These are phyloP conservation scores for Thamnophis sirtalis DNA, from an alignment of 2,113 vertebrate species.

Conservation along the genomic window DNA sequence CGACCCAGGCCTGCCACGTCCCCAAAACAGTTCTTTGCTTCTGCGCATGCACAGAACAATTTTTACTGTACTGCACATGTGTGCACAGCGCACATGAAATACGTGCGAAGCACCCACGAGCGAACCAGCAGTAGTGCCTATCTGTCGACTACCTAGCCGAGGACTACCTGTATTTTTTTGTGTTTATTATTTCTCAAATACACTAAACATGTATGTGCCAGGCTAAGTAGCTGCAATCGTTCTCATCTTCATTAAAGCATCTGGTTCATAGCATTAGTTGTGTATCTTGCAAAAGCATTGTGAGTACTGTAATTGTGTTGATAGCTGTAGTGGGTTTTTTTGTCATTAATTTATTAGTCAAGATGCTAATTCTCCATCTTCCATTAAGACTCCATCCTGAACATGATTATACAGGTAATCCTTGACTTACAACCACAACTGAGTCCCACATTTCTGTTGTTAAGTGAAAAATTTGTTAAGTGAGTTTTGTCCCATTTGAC, in stretches of 20 bases:
- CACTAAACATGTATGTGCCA: not conserved
- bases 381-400: not conserved
- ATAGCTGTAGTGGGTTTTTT: not conserved
- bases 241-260: not conserved
- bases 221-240: not conserved
- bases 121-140: no score
- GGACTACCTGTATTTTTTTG: not conserved
- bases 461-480: no score
- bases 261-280: not conserved
- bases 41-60: no score
- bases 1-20: no score
- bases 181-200: not conserved
- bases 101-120: no score
- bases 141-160: no score
- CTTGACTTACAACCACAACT: no score
- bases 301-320: not conserved
- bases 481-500: no score
- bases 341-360: not conserved
- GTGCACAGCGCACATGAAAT: no score
- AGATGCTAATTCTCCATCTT: not conserved
- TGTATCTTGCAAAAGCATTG: not conserved
- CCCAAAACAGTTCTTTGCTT: no score
- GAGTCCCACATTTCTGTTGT: no score
- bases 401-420: not conserved
- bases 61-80: no score